Evolutionary conservation across 2,888 invertebrate genomes (phyloP).

Genomic region (Neoaliturus tenellus): DNA sequence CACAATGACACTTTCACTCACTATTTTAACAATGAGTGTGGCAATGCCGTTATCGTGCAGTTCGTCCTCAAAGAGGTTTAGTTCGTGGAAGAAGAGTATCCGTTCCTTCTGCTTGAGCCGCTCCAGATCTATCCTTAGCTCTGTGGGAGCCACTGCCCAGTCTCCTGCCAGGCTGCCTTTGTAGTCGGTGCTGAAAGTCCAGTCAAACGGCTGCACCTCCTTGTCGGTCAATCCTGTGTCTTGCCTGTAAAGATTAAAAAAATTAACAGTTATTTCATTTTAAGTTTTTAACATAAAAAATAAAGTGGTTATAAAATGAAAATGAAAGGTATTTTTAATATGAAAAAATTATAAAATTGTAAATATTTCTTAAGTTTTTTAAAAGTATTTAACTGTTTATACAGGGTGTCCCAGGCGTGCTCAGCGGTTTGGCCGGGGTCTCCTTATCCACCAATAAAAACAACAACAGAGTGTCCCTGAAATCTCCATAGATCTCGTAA

Average conservation of each 20-base stretch:
- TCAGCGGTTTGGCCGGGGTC: too few species aligned
- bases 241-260: constrained; percentile 81
- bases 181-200: constrained; percentile 98
- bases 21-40: constrained; percentile 93
- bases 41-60: constrained; percentile 98
- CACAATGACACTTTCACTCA: constrained; percentile 78
- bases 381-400: too few species aligned
- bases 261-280: too few species aligned
- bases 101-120: constrained; percentile 91
- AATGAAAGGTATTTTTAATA: too few species aligned
- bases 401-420: too few species aligned
- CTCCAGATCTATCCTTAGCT: constrained; percentile 90
- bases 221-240: constrained; percentile 79
- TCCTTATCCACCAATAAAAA: too few species aligned
- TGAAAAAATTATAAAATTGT: too few species aligned
- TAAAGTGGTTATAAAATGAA: too few species aligned
- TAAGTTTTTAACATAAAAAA: too few species aligned
- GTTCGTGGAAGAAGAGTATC: constrained; percentile 95
- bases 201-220: constrained; percentile 94
- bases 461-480: too few species aligned
- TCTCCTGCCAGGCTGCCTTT: constrained; percentile 84
- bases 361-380: too few species aligned
- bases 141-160: constrained; percentile 78
- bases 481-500: too few species aligned
- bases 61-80: constrained; percentile 98